phyloP scores from a whole-genome alignment of 92 coral and sea anemone genomes.

The Epizoanthus rinbou region DNA sequence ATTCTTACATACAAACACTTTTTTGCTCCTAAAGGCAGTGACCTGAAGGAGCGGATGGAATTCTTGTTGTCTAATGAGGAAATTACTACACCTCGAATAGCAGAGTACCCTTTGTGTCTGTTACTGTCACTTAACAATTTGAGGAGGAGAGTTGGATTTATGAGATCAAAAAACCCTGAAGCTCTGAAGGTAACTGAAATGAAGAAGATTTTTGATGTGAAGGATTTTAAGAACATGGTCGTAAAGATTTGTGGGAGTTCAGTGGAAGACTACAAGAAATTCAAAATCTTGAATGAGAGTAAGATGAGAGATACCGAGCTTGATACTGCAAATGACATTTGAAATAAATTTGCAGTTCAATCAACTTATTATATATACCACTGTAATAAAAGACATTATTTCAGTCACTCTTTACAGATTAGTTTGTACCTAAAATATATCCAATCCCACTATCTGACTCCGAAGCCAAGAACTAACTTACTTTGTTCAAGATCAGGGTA shows the following conservation, averaged over 20 bases:
- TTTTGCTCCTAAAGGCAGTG: conserved; percentile 69
- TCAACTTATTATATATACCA: too few species aligned
- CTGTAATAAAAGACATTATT: too few species aligned
- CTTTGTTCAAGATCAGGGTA: too few species aligned
- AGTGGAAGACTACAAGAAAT: conserved; percentile 57
- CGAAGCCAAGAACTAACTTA: too few species aligned
- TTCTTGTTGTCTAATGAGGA: conserved; percentile 73
- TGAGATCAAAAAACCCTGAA: conserved; percentile 67
- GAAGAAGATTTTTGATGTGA: conserved; percentile 65
- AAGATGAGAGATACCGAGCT: neutral
- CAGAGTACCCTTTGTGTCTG: conserved; percentile 69
- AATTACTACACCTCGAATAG: conserved; percentile 65
- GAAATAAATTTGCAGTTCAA: too few species aligned
- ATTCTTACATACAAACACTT: conserved; percentile 78
- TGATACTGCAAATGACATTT: too few species aligned
- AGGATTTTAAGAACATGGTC: conserved; percentile 64
- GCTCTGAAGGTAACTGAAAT: conserved; percentile 57
- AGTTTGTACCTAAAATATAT: too few species aligned
- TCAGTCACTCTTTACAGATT: too few species aligned
- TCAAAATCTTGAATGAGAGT: conserved; percentile 7
- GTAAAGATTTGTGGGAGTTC: conserved; percentile 69
- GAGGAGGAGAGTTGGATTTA: conserved; percentile 70
- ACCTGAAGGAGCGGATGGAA: conserved; percentile 67
- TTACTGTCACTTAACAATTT: conserved; percentile 69
- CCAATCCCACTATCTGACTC: too few species aligned